Percentiles rank a stretch among this genome's conserved stretches.
Conservation (phyloP, 2,888 invertebrate genomes). For the Leptarthrus brevirostris region DNA sequence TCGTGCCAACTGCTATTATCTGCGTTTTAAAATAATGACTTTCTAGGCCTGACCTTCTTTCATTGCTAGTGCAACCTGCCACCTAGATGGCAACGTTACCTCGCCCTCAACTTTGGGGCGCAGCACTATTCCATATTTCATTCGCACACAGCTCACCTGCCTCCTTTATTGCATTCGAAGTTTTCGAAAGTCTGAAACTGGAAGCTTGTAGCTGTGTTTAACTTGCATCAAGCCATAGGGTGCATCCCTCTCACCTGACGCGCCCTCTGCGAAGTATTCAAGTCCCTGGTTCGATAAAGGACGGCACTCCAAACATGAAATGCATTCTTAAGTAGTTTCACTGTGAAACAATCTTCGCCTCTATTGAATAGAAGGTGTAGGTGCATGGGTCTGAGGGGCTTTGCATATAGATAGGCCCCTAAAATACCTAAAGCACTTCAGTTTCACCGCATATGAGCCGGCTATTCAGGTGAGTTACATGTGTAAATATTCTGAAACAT, state of each 20-base stretch:
- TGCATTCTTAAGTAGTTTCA: slow-evolving; percentile 55
- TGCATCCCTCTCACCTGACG: slow-evolving; percentile 34
- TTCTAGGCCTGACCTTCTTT: slow-evolving; percentile 41
- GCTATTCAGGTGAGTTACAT: slow-evolving; percentile 53
- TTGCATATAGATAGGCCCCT: slow-evolving; percentile 53
- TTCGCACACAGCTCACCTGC: background rate
- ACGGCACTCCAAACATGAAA: slow-evolving; percentile 54
- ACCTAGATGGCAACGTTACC: background rate
- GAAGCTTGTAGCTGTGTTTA: slow-evolving; percentile 19
- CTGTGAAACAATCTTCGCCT: slow-evolving; percentile 53
- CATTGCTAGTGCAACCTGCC: background rate
- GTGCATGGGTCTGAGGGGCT: slow-evolving; percentile 24
- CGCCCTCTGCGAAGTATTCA: background rate
- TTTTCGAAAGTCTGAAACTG: background rate
- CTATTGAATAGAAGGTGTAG: slow-evolving; percentile 41
- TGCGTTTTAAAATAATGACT: slow-evolving; percentile 44
- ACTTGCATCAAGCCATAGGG: slow-evolving; percentile 43
- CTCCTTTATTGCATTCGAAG: background rate
- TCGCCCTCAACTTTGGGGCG: background rate
- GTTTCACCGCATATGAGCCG: slow-evolving; percentile 44
- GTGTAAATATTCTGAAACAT: slow-evolving; percentile 54
- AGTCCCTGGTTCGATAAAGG: slow-evolving; percentile 18
- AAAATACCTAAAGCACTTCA: slow-evolving; percentile 46
- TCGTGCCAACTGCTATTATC: slow-evolving; percentile 34
- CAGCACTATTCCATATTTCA: slow-evolving; percentile 3